Base-by-base conservation (phyloP, 2,797 vertebrate species). In the Acrocephalus scirpaceus region DNA sequence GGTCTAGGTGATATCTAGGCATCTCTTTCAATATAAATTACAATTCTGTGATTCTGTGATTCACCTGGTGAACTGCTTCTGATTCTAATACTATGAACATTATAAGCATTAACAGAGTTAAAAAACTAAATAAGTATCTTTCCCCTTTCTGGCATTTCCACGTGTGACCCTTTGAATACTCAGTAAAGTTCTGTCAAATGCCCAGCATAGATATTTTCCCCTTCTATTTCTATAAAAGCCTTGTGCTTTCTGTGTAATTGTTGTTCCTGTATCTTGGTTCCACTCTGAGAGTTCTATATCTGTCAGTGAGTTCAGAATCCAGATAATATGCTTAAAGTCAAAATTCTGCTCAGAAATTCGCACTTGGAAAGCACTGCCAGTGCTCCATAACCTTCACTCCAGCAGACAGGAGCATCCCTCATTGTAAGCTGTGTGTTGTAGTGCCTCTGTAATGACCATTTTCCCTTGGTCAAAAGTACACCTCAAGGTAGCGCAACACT, bases 401-500 rank as follows among this genome's bases (percentile, higher is more conserved):
- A 86, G 47, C 64, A 79, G 32, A 38, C 0, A 48, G 23, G 25
- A 70, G 19, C 21, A 86, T 32, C 56, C 32, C 44, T 62, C 44
- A 13, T 2, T 1, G 1, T 9, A 47, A 18, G 18, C 20, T 14
- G 29, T 1, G 2, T 23, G 9, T 42, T 65, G n/a, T 19, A 34
- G 27, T 50, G 38, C 44, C n/a, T 44, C 27, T 16, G 11, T 8
- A 44, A 16, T 12, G 22, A 72, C 15, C 44, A 17, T 38, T 38
- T n/a, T 32, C 14, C n/a, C 34, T 38, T 1, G 1, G 21, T 38
- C 5, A 1, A n/a, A 78, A n/a, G 6, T 25, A 45, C 2, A 3
- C 25, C 16, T 18, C 23, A 40, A 66, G 4, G 20, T 42, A 32
- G 9, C 62, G 27, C 16, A 89, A 36, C 30, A 21, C 32, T 72